phyloP scores from a whole-genome alignment of 1,140 invertebrate genomes.

The Neotoxoptera formosana region DNA sequence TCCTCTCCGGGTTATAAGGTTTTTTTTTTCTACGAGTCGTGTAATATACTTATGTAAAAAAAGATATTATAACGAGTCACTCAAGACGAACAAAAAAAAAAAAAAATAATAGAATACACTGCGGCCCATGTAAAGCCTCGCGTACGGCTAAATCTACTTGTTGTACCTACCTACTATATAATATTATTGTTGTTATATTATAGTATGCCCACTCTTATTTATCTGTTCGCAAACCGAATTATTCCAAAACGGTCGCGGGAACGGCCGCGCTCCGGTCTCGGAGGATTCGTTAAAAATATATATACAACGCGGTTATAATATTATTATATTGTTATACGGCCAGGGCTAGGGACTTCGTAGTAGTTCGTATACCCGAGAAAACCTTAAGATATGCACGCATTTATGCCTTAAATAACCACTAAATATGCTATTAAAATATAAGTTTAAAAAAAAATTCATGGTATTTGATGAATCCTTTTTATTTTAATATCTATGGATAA shows the following conservation, averaged over 20 bases:
- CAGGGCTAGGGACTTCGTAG: too few species aligned
- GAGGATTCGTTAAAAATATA: conserved; percentile 13
- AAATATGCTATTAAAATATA: too few species aligned
- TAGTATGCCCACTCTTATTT: neutral
- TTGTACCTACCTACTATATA: neutral
- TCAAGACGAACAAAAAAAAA: neutral
- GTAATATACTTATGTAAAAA: neutral
- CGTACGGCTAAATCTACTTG: neutral
- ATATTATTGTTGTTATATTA: too few species aligned
- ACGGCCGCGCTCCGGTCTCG: neutral
- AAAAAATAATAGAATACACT: neutral
- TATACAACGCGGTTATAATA: neutral
- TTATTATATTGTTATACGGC: too few species aligned
- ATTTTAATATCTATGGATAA: too few species aligned
- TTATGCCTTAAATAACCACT: too few species aligned
- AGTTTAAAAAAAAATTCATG: too few species aligned
- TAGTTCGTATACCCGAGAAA: too few species aligned
- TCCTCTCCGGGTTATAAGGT: neutral
- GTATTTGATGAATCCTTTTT: too few species aligned
- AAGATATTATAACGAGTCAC: neutral
- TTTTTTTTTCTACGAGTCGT: neutral
- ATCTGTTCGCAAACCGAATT: neutral
- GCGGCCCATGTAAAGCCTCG: neutral
- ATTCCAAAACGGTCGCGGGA: neutral
- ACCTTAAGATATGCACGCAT: too few species aligned